Evolutionary conservation across 2,113 vertebrate genomes (phyloP), one percentile per base, ranked within the genome.

Genomic region (Tricholaema leucomelas): DNA sequence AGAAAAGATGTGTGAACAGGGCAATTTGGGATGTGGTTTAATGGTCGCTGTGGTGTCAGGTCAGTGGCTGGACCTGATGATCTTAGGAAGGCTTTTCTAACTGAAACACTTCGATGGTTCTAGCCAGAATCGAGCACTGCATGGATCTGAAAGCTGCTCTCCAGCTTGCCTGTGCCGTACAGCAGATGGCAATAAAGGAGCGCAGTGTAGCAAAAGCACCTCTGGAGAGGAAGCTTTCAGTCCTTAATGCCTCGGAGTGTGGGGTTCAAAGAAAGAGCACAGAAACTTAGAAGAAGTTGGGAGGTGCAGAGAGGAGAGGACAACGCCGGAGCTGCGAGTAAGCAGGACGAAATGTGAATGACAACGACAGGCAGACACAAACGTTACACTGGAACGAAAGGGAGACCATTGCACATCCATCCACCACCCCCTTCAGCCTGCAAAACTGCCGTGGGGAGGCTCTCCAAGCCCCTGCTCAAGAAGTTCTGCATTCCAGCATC

Each of bases 401-500:
- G 52, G 35, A 9, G 24, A 44, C 38, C 30, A 3, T 30, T 64
- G 42, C 52, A 48, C 6, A 1, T 50, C 70, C n/a, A 5, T 9
- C 28, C 48, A n/a, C 27, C 5, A 1, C 35, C 38, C 16, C 42
- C 42, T 44, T 5, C 65, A 61, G 84, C 52, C 16, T 33, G 66
- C 40, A 18, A 38, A 69, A 16, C 1, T 38, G 13, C 10, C 70
- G 2, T 0, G 2, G 55, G 55, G 33, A 87, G 44, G 48, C 36
- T 38, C 25, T 36, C 38, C 33, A 0, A 12, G 70, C 23, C 14
- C 72, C 24, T 1, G 12, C 18, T 93, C 96, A 98, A n/a, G 98
- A 94, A 20, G 97, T 88, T 86, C 96, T 96, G 93, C 98, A 98
- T 52, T 98, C 98, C 89, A 98, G 65, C 96, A 98, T 95, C 85